Evolutionary conservation across 2,888 invertebrate genomes (phyloP), one percentile per base, ranked within the genome.

Genomic region (Hypomecis atomaria): DNA sequence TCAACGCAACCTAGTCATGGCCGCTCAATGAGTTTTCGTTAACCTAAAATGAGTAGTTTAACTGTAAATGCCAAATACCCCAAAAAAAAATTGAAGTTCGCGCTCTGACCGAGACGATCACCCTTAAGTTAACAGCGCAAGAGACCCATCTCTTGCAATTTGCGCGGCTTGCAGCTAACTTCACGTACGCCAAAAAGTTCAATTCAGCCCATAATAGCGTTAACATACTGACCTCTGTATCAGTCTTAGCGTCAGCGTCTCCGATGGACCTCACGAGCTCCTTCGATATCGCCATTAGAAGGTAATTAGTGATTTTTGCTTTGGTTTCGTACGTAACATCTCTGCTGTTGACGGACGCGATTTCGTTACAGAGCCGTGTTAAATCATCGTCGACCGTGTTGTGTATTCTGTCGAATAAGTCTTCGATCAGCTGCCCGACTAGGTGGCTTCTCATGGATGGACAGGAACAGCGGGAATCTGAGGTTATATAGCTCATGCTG

Each of bases 261-360:
- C 92, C 92, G 67, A 92, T 92, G 47, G 92, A 92, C 75, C 92
- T 87, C 71, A 92, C 91, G 62, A 92, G 88, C 76, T 92, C 92
- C 80, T 92, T 92, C 50, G 92, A 92, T 79, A 92, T 92, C 78
- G 92, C 92, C 90, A 92, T 90, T 78, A 92, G 79, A 73, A 92
- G 89, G 82, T 92, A 92, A 87, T 92, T 92, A 67, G 88, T 90
- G 71, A 92, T 92, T 85, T 92, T 92, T 69, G 90, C 87, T 87
- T 90, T 92, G 83, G 89, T 88, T 78, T 92, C 90, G 56, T 79
- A 80, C 66, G 82, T 86, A 53, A 88, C 81, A 71, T 88, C 88
- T 71, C 78, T 82, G 62, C 81, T 84, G 69, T 81, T 83, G 48
- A 76, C 79, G 37, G 85, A 79, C 48, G 80, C 78, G 53, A 92